phyloP scores from a whole-genome alignment of 1,140 invertebrate species.

The Penaeus japonicus region DNA sequence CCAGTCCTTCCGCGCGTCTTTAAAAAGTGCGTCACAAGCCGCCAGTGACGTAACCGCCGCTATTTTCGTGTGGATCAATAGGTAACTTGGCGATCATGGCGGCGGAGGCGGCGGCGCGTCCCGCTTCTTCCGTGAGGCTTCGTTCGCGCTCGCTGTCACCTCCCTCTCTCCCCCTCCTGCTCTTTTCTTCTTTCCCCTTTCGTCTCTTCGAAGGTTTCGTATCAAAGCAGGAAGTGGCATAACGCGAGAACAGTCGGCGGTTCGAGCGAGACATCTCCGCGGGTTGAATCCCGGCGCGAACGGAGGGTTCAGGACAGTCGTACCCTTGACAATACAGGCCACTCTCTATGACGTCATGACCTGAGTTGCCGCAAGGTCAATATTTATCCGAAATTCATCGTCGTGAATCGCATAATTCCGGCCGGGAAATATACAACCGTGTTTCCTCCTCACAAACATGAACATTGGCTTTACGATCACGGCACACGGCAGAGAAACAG shows the following conservation, averaged over 20 bases:
- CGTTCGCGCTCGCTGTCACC: not conserved
- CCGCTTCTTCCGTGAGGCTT: not conserved
- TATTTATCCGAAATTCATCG: constrained; percentile 24
- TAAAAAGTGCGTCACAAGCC: constrained; percentile 52
- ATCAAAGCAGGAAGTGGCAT: no score
- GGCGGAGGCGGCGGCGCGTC: constrained; percentile 14
- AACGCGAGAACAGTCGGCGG: no score
- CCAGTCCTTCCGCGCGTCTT: constrained; percentile 44
- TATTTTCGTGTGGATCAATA: constrained; percentile 56
- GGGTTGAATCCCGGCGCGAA: no score
- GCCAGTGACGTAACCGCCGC: constrained; percentile 48
- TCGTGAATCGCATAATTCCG: not conserved
- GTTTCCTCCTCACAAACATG: no score
- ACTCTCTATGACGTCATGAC: constrained; percentile 41
- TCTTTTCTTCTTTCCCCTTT: not conserved
- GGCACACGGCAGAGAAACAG: no score
- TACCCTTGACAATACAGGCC: constrained; percentile 51
- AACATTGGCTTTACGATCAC: no score
- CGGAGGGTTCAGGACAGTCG: constrained; percentile 31
- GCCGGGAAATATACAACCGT: no score
- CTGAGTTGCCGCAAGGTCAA: constrained; percentile 47
- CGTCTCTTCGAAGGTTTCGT: no score
- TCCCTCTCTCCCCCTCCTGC: not conserved
- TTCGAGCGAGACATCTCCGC: no score
- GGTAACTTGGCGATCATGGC: constrained; percentile 51